Percentiles rank a stretch among this genome's conserved stretches.
phyloP scores from a whole-genome alignment of 2,113 vertebrate species.

The Clarias magur region DNA sequence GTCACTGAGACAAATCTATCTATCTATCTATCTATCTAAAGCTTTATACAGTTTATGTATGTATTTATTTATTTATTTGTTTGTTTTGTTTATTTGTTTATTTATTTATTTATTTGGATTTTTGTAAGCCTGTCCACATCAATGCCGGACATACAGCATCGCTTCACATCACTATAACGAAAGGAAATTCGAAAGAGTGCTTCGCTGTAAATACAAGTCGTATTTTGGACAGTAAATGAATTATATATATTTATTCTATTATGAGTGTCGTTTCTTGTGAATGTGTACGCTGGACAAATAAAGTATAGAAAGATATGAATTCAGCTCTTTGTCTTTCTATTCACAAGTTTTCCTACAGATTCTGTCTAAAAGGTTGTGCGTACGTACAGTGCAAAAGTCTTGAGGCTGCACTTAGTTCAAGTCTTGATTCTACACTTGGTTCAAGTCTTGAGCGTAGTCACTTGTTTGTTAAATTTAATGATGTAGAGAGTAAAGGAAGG shows the following conservation, averaged over 20 bases:
- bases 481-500: too few relatives aligned
- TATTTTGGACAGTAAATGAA: conserved; percentile 51
- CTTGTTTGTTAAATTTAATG: too few relatives aligned
- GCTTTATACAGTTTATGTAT: background rate
- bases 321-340: background rate
- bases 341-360: background rate
- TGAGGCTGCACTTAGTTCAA: too few relatives aligned
- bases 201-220: conserved; percentile 1
- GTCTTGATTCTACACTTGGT: too few relatives aligned
- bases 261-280: conserved; percentile 70
- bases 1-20: background rate
- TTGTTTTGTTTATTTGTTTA: conserved; percentile 51
- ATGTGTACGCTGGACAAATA: conserved; percentile 65
- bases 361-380: background rate
- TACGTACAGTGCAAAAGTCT: too few relatives aligned
- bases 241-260: conserved; percentile 60
- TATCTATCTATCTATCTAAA: background rate
- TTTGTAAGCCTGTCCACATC: background rate
- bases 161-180: background rate
- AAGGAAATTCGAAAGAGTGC: background rate
- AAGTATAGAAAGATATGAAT: conserved; percentile 45
- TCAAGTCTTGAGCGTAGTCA: too few relatives aligned
- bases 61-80: background rate
- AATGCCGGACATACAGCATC: background rate
- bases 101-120: conserved; percentile 43